These are phyloP conservation scores for Charina bottae DNA, from an alignment of 2,113 vertebrate genomes.

Conservation along the genomic window DNA sequence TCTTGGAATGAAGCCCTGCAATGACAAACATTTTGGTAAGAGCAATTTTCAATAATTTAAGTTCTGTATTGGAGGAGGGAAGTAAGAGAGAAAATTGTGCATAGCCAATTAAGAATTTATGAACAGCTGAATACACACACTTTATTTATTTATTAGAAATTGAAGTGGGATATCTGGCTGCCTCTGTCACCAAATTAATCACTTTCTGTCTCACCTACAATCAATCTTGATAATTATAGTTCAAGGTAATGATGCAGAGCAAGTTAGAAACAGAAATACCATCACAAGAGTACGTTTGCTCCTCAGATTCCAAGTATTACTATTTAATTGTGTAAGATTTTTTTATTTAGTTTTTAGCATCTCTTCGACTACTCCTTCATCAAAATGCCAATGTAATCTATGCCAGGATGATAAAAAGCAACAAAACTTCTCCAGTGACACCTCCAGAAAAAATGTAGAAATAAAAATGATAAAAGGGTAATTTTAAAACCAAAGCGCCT, in stretches of 20 bases:
- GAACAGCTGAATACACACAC: conserved; percentile 53
- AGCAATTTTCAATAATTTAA: conserved; percentile 23
- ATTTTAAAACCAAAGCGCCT: not conserved
- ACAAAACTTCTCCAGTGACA: conserved; percentile 3
- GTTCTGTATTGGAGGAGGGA: conserved; percentile 10
- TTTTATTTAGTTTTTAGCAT: not conserved
- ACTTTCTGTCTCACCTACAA: conserved; percentile 18
- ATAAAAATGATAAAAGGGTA: not conserved
- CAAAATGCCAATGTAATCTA: not conserved
- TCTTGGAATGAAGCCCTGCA: not conserved
- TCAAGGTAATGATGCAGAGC: conserved; percentile 4
- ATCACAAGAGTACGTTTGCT: not conserved
- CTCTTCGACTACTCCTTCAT: not conserved
- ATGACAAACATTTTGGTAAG: conserved; percentile 24
- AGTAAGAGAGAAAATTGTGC: conserved; percentile 35
- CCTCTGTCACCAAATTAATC: not conserved
- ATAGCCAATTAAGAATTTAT: conserved; percentile 18
- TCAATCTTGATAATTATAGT: conserved; percentile 33
- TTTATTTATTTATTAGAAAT: conserved; percentile 38
- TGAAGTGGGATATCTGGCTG: not conserved
- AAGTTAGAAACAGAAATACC: conserved; percentile 37
- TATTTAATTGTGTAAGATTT: conserved; percentile 16
- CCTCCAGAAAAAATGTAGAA: not conserved
- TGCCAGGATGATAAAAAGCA: not conserved
- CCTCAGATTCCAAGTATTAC: not conserved